Base-by-base conservation (phyloP, 1,140 invertebrate genomes). In the Sarcophaga bullata region DNA sequence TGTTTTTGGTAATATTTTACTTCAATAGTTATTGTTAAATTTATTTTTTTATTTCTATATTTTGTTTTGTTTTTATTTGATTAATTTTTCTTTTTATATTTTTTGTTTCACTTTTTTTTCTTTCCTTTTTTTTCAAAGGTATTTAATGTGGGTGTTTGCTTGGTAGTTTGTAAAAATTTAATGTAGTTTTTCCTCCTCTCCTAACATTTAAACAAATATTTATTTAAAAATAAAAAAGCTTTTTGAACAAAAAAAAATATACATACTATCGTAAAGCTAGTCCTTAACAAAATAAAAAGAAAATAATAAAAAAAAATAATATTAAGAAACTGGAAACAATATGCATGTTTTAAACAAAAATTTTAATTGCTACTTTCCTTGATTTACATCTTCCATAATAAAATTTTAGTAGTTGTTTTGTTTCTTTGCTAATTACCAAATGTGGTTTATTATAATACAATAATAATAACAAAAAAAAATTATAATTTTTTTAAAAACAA, bases 111-210 rank as follows among this genome's bases (percentile, higher is more conserved):
- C 81, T 84, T 82, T 37, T 82, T 84, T 82, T 73, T 80, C 47
- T 52, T 82, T 82, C 13, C 72, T 54, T 80, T 81, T 62, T 54
- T 62, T 83, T 83, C 83, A 84, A 88, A 89, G 88, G 88, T 89
- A 89, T 89, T 89, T 89, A 84, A 89, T 80, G 52, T 81, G 48
- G 73, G 75, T 78, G 52, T 48, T 78, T 78, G 75, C 75, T 78
- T 78, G 75, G 48, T 78, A 78, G 75, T 52, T 37, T 50, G 48
- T 78, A 50, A 19, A 81, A 76, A 68, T 47, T 37, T 37, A 2
- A 82, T 49, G 82, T 68, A 68, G 62, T 19, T 68, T 68, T 68
- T 37, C 25, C 4, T 2, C 25, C 4, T 4, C 25, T 72, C 48
- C 75, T 78, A 78, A 52, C 49, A 13, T 78, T 82, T 82, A 84